phyloP scores from a whole-genome alignment of 1,140 invertebrate genomes.

The Trichonephila clavipes region DNA sequence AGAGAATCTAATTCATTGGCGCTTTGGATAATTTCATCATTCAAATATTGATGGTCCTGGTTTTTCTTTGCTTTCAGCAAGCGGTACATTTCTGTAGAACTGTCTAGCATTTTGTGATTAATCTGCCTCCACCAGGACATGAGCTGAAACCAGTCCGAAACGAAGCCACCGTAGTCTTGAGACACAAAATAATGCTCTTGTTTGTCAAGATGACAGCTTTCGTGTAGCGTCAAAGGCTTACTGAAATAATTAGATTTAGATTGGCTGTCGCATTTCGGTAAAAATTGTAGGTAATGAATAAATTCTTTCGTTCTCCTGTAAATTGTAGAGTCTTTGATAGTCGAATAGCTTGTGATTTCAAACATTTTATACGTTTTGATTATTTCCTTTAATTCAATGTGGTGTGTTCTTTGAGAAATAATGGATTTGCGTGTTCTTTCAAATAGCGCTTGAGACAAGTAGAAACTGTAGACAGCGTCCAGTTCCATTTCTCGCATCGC shows the following conservation, averaged over 20 bases:
- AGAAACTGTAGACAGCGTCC: neutral
- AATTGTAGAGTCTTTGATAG: too few species aligned
- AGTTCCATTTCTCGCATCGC: neutral
- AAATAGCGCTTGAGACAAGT: neutral
- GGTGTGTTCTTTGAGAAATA: neutral
- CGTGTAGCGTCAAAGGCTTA: neutral
- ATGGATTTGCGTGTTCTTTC: neutral
- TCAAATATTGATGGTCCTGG: too few species aligned
- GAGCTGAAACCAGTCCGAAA: slow-evolving; percentile 10
- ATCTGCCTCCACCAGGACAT: slow-evolving; percentile 32
- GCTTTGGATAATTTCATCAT: neutral
- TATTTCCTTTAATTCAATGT: neutral
- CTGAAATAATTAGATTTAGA: neutral
- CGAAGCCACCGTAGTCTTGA: neutral
- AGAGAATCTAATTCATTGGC: neutral
- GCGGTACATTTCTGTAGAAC: neutral
- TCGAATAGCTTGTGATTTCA: neutral
- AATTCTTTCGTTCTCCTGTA: neutral
- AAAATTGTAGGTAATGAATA: neutral
- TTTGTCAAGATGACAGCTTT: neutral
- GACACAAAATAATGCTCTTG: neutral
- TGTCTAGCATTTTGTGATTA: neutral
- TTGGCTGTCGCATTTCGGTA: neutral
- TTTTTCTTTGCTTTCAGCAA: neutral
- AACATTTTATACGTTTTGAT: neutral